Evolutionary conservation across 2,113 vertebrate genomes (phyloP).

Genomic region (Pleuronectes platessa): DNA sequence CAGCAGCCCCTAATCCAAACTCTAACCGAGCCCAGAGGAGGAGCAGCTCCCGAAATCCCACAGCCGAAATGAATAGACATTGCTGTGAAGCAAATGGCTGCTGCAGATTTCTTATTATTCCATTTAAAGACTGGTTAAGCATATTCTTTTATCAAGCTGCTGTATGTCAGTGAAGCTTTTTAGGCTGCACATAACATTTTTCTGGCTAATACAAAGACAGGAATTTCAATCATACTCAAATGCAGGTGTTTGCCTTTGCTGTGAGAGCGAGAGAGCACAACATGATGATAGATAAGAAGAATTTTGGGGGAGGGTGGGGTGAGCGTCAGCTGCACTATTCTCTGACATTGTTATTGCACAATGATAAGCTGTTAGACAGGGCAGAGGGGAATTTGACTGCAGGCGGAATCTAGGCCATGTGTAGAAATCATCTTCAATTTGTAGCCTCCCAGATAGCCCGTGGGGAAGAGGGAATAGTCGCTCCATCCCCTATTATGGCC

Average conservation of each 20-base stretch:
- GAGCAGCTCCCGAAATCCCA: constrained; percentile 59
- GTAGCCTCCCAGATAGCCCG: constrained; percentile 52
- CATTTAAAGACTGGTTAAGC: constrained; percentile 49
- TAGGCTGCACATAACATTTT: constrained; percentile 5
- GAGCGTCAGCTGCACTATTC: constrained; percentile 58
- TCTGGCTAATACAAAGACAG: neutral
- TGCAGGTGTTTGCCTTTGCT: constrained; percentile 29
- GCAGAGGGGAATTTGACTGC: constrained; percentile 55
- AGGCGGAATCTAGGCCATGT: constrained; percentile 58
- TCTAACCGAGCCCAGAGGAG: constrained; percentile 72
- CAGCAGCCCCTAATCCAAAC: constrained; percentile 69
- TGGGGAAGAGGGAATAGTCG: constrained; percentile 46
- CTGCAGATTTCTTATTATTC: constrained; percentile 52
- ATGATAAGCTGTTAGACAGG: constrained; percentile 64
- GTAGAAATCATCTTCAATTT: constrained; percentile 66
- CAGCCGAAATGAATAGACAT: constrained; percentile 47
- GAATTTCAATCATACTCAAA: constrained; percentile 24
- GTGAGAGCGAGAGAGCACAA: constrained; percentile 10
- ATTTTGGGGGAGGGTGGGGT: constrained; percentile 6
- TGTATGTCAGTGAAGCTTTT: constrained; percentile 15
- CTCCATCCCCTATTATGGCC: constrained; percentile 50
- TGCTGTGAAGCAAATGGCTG: constrained; percentile 19
- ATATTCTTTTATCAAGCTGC: constrained; percentile 46
- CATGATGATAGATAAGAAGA: constrained; percentile 51
- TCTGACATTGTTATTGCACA: constrained; percentile 70